These are phyloP conservation scores for Accipiter virgatus DNA, from an alignment of 2,113 vertebrate genomes.

Conservation along the genomic window DNA sequence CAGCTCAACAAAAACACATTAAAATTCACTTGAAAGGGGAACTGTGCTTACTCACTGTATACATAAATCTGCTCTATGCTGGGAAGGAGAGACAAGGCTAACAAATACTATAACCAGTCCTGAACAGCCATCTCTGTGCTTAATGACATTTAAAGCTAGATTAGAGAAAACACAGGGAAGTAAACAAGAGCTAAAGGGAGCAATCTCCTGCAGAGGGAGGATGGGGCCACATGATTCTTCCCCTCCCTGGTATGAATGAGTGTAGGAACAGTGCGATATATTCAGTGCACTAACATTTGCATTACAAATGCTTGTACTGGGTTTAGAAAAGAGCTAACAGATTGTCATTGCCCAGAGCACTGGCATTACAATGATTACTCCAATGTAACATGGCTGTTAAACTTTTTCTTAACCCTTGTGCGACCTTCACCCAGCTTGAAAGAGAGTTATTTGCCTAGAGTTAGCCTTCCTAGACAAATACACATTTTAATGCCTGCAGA, in stretches of 20 bases:
- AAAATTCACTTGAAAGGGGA: not conserved
- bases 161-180: slow-evolving; percentile 1
- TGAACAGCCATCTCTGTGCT: not conserved
- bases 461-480: not conserved
- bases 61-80: not conserved
- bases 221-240: not conserved
- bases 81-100: not conserved
- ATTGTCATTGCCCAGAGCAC: slow-evolving; percentile 47
- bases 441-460: not conserved
- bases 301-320: slow-evolving; percentile 55
- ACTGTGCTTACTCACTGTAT: not conserved
- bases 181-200: slow-evolving; percentile 14
- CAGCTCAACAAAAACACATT: not conserved
- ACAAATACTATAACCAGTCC: not conserved
- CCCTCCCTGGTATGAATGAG: not conserved
- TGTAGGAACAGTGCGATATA: slow-evolving; percentile 13
- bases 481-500: not conserved
- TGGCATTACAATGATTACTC: slow-evolving; percentile 46
- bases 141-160: slow-evolving; percentile 27
- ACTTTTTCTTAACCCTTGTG: slow-evolving; percentile 52
- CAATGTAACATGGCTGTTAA: not conserved
- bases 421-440: not conserved
- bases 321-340: slow-evolving; percentile 54
- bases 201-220: not conserved
- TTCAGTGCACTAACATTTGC: slow-evolving; percentile 56